Evolutionary conservation across 2,888 invertebrate species (phyloP), one percentile per base, ranked within the genome.

Genomic region (Drosophila atroscutellata): DNA sequence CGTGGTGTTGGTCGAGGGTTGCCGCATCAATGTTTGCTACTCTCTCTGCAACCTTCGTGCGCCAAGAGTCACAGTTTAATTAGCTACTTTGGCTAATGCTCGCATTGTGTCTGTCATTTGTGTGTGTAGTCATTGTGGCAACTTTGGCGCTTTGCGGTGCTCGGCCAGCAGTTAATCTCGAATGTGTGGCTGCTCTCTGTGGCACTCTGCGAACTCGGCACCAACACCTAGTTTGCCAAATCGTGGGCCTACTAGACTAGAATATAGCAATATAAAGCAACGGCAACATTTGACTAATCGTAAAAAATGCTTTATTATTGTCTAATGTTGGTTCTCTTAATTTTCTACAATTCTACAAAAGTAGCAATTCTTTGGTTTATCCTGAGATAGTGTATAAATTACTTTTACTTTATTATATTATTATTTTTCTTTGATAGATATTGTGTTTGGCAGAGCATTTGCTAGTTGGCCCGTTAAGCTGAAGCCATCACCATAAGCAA

Each of bases 1-100:
- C 8, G 15, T 42, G 20, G n/a, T 42, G 20, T 20, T 20, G 42
- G 34, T 47, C 8, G 58, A 80, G 56, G 6, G 13, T 3, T 8
- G 42, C 24, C 83, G 77, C 24, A 51, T 71, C n/a, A 49, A 65
- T 56, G 13, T 26, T 13, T 57, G 75, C 39, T 69, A 51, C 56
- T 18, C 34, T 0, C 32, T 70, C 20, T 42, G 42, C 2, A 75
- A 79, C 34, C 37, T 70, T 7, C 32, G 15, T 36, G 9, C 26
- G 47, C 9, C 8, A 11, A 1, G 39, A 26, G 2, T 24, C 49
- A 13, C 15, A 15, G 5, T 42, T 58, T 15, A 63, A 47, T 13
- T 28, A 37, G 18, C 9, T 60, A 34, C 13, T 64, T 9, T 34
- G 24, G 20, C 9, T 26, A 3, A 15, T 50, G 39, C 15, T 75